A percentile compares a stretch with the other conserved stretches of the same genome.
Evolutionary conservation across 1,140 invertebrate species (phyloP).

Genomic region (Metaphire vulgaris): DNA sequence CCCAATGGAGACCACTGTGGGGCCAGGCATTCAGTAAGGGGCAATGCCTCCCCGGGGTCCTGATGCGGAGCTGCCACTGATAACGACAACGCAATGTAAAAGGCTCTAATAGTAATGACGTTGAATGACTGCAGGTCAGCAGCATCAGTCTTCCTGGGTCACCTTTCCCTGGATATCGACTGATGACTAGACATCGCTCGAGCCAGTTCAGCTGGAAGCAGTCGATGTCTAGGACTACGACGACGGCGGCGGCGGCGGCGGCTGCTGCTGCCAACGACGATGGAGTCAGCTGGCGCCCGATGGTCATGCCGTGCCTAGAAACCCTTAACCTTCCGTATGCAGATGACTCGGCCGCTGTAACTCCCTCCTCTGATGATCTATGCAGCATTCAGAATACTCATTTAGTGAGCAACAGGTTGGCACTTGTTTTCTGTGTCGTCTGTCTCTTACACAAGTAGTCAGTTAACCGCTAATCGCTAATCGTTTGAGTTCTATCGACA

Average conservation of each 20-base stretch:
- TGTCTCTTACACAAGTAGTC: too few species aligned
- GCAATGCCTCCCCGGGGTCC: too few species aligned
- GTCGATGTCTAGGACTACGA: background rate
- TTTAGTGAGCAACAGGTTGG: too few species aligned
- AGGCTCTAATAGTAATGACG: too few species aligned
- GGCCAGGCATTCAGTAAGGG: too few species aligned
- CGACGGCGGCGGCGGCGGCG: background rate
- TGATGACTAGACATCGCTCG: slow-evolving; percentile 66
- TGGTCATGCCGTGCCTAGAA: slow-evolving; percentile 88
- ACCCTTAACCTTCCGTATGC: slow-evolving; percentile 93
- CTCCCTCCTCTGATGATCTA: slow-evolving; percentile 89
- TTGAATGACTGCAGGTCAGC: background rate
- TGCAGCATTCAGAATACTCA: slow-evolving; percentile 41
- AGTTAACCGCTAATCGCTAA: too few species aligned
- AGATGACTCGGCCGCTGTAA: slow-evolving; percentile 93
- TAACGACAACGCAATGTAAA: too few species aligned
- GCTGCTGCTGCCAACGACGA: slow-evolving; percentile 52
- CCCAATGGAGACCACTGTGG: too few species aligned
- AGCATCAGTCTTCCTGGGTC: slow-evolving; percentile 91
- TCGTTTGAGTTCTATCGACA: too few species aligned
- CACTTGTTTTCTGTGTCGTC: too few species aligned
- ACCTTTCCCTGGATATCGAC: slow-evolving; percentile 81
- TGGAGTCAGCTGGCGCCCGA: slow-evolving; percentile 70
- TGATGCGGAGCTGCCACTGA: too few species aligned
- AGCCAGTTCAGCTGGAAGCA: slow-evolving; percentile 82